Percentiles rank a stretch among this genome's conserved stretches.
These are phyloP conservation scores for Habrosyne pyritoides DNA, from an alignment of 2,888 invertebrate species.

Conservation along the genomic window DNA sequence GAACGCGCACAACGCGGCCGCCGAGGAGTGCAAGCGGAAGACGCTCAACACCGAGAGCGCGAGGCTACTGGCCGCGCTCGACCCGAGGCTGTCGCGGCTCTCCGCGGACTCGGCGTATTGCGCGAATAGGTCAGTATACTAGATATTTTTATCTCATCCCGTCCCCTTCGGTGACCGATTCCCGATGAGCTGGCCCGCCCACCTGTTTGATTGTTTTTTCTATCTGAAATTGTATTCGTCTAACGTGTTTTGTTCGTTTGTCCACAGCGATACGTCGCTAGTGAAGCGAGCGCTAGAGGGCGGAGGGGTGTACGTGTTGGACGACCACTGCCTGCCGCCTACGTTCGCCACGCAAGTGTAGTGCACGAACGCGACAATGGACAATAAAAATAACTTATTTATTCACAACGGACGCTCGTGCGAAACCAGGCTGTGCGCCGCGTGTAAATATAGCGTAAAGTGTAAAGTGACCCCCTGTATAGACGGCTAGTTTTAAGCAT, in stretches of 20 bases:
- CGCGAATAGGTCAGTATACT: conserved; percentile 72
- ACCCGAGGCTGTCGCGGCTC: conserved; percentile 70
- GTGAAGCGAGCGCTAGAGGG: conserved; percentile 88
- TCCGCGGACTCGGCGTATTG: conserved; percentile 78
- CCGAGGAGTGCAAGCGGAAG: conserved; percentile 90
- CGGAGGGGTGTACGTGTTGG: conserved; percentile 88
- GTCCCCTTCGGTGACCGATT: too few species aligned
- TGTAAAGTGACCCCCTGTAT: conserved; percentile 81
- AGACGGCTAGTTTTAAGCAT: conserved; percentile 78
- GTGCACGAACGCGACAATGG: conserved; percentile 65
- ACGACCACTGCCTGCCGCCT: conserved; percentile 89
- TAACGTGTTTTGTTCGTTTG: conserved; percentile 49
- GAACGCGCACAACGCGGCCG: conserved; percentile 81
- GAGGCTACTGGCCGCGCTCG: conserved; percentile 75
- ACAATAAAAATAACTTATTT: conserved; percentile 66
- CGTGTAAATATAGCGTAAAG: conserved; percentile 80
- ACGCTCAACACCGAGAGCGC: conserved; percentile 91
- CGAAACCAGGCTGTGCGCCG: conserved; percentile 81
- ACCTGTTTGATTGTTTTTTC: not conserved
- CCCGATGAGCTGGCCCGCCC: too few species aligned
- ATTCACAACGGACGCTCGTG: conserved; percentile 77
- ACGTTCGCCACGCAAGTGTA: conserved; percentile 91
- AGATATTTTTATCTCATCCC: not conserved
- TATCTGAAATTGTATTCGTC: conserved; percentile 7
- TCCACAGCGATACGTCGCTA: conserved; percentile 87